These are phyloP conservation scores for Anabacerthia variegaticeps DNA, from an alignment of 2,797 vertebrate species.

Conservation along the genomic window DNA sequence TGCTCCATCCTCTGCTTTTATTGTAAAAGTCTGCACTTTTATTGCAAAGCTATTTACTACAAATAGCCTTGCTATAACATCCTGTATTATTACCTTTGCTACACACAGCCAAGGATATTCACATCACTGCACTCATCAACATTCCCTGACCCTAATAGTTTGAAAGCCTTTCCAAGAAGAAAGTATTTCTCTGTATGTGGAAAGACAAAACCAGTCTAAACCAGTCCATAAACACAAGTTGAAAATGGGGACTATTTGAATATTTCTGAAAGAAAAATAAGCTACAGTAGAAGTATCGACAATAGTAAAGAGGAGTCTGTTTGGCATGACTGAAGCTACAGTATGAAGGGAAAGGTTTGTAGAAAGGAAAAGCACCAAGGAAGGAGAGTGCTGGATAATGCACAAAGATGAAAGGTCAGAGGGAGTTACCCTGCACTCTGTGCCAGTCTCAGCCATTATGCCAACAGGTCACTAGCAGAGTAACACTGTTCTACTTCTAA, in stretches of 20 bases:
- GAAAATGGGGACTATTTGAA: not conserved
- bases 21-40: not conserved
- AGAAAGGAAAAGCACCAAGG: not conserved
- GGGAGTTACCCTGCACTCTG: not conserved
- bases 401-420: not conserved
- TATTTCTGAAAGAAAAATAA: not conserved
- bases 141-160: not conserved
- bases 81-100: not conserved
- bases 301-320: not conserved
- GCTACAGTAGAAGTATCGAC: not conserved
- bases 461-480: not conserved
- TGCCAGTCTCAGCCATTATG: not conserved
- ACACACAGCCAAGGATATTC: not conserved
- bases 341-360: not conserved
- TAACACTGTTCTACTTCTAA: not conserved
- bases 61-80: not conserved
- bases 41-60: not conserved
- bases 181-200: not conserved
- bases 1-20: not conserved
- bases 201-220: not conserved
- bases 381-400: accelerated
- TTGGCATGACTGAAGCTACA: not conserved
- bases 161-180: not conserved
- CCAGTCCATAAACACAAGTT: not conserved
- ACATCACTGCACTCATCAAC: not conserved